Conservation (phyloP, 2,113 vertebrate species). For the Ivindomyrus marchei region DNA sequence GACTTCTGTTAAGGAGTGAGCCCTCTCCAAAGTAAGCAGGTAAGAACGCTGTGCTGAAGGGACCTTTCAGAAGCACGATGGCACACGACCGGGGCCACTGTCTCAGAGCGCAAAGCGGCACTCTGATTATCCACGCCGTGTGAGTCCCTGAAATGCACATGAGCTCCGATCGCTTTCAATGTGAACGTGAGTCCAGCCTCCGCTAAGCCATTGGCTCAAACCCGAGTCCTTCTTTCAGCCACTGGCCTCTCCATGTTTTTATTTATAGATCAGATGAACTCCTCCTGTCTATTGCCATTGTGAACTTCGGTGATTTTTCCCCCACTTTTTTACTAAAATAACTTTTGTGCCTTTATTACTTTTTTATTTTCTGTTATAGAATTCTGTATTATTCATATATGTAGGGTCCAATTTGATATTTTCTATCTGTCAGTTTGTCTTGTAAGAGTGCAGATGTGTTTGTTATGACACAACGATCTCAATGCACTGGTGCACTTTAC, state of each 20-base stretch:
- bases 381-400: background rate
- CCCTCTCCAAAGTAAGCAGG: background rate
- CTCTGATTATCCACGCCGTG: background rate
- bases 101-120: background rate
- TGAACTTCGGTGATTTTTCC: background rate
- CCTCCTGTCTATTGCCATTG: background rate
- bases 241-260: background rate
- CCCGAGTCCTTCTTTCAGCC: background rate
- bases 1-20: background rate
- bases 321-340: background rate
- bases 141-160: background rate
- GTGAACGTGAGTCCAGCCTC: background rate
- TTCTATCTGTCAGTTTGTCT: background rate
- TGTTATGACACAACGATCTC: background rate
- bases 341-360: conserved; percentile 5
- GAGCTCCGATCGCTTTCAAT: background rate
- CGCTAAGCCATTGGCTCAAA: background rate
- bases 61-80: background rate
- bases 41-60: background rate
- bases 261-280: background rate
- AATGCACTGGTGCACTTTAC: conserved; percentile 10
- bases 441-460: background rate
- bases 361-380: background rate
- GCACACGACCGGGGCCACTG: background rate
- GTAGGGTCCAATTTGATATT: background rate